phyloP scores from a whole-genome alignment of 2,113 vertebrate genomes.

The Cochlearius cochlearius region DNA sequence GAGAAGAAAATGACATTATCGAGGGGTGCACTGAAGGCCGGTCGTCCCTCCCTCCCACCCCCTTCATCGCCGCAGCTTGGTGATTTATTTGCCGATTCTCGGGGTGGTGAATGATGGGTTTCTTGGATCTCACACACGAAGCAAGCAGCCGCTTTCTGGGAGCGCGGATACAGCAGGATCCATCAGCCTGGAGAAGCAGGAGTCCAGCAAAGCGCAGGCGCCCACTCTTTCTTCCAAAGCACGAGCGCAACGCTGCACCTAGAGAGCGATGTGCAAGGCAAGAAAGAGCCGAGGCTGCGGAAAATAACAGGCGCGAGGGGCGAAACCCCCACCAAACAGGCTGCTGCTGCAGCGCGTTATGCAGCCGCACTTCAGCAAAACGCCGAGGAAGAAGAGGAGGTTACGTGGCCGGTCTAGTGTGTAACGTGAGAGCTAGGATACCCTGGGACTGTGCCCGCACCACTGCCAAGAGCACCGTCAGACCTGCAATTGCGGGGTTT shows the following conservation, averaged over 20 bases:
- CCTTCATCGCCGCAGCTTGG: rapidly evolving
- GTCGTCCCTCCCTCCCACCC: background rate
- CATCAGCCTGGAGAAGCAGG: background rate
- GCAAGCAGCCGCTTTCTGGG: background rate
- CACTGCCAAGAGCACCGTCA: background rate
- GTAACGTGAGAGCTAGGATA: background rate
- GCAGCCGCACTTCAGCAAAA: background rate
- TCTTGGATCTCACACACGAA: background rate
- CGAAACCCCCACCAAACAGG: background rate
- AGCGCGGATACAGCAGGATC: background rate
- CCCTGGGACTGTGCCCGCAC: background rate
- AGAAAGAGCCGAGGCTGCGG: background rate
- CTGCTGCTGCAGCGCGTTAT: background rate
- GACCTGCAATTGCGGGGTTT: background rate
- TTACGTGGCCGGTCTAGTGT: rapidly evolving
- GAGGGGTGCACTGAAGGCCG: background rate
- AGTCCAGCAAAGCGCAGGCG: background rate
- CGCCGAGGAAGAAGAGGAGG: background rate
- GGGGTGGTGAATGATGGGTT: background rate
- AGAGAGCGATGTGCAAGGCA: background rate
- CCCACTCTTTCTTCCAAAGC: background rate
- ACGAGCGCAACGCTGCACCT: rapidly evolving
- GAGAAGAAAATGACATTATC: background rate
- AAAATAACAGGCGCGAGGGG: background rate
- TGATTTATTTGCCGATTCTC: background rate